Conservation (phyloP, 2,888 invertebrate genomes). For the Apoderus coryli region DNA sequence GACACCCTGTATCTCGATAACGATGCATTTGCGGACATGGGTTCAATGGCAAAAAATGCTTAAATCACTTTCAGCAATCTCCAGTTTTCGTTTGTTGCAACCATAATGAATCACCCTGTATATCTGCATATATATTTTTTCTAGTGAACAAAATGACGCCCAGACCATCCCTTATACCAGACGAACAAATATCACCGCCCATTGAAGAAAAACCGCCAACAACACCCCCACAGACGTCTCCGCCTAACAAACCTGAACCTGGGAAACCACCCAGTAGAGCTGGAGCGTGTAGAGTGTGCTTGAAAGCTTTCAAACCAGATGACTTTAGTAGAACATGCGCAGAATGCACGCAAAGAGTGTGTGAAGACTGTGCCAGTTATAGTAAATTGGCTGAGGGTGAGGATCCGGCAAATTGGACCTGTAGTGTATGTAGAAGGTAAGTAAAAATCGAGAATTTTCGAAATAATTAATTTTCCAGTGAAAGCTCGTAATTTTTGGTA, state of each 20-base stretch:
- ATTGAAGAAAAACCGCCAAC: slow-evolving; percentile 34
- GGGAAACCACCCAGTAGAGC: slow-evolving; percentile 62
- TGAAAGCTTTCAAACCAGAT: slow-evolving; percentile 78
- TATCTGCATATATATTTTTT: slow-evolving; percentile 22
- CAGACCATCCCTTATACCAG: slow-evolving; percentile 41
- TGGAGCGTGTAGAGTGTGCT: slow-evolving; percentile 68
- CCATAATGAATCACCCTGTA: too few relatives aligned
- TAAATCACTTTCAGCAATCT: too few relatives aligned
- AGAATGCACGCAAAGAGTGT: slow-evolving; percentile 77
- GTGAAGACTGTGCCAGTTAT: slow-evolving; percentile 88
- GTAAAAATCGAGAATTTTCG: slow-evolving; percentile 6
- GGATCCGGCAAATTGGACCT: slow-evolving; percentile 76
- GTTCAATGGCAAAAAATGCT: too few relatives aligned
- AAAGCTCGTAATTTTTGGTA: too few relatives aligned
- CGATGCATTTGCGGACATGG: too few relatives aligned
- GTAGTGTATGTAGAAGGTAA: slow-evolving; percentile 64
- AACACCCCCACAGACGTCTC: slow-evolving; percentile 29
- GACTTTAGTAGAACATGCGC: slow-evolving; percentile 79
- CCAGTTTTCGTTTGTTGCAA: too few relatives aligned
- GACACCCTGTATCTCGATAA: too few relatives aligned
- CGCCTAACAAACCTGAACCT: slow-evolving; percentile 42
- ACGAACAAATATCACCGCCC: slow-evolving; percentile 29
- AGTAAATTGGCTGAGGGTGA: slow-evolving; percentile 73
- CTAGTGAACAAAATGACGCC: slow-evolving; percentile 60
- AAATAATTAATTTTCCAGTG: too few relatives aligned